Evolutionary conservation across 2,888 invertebrate species (phyloP).

Genomic region (Trissonchulus sp.): DNA sequence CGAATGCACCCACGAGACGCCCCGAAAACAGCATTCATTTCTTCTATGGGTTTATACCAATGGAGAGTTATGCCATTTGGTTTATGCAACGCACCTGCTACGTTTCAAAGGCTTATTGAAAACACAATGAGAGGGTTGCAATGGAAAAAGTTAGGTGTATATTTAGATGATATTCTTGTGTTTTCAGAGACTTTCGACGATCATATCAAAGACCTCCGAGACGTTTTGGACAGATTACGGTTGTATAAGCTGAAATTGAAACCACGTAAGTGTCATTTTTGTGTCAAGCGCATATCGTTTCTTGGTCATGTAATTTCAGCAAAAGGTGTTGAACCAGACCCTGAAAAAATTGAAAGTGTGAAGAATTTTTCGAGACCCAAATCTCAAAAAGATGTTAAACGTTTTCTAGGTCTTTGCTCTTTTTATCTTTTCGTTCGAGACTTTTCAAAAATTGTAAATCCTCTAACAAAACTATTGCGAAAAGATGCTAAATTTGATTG

Average conservation of each 20-base stretch:
- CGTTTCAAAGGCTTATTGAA: constrained; percentile 35
- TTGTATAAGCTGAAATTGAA: constrained; percentile 10
- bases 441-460: neutral
- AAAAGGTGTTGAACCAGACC: constrained; percentile 4
- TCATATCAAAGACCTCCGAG: neutral
- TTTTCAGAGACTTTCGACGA: neutral
- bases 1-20: constrained; percentile 31
- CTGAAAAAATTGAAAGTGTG: constrained; percentile 1
- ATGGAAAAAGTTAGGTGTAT: constrained; percentile 17
- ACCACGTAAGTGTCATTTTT: neutral
- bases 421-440: neutral
- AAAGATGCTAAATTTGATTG: constrained; percentile 1
- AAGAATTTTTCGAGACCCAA: constrained; percentile 6
- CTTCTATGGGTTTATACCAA: constrained; percentile 34
- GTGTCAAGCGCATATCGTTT: neutral
- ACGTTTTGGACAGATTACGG: constrained; percentile 12
- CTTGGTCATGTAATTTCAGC: constrained; percentile 10
- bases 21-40: constrained; percentile 34
- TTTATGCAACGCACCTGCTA: constrained; percentile 35
- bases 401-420: constrained; percentile 10
- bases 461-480: neutral
- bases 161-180: constrained; percentile 26
- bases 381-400: neutral
- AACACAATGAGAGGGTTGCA: neutral
- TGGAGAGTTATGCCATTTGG: constrained; percentile 36